phyloP scores from a whole-genome alignment of 2,113 vertebrate species.

The Siphamia tubifer region DNA sequence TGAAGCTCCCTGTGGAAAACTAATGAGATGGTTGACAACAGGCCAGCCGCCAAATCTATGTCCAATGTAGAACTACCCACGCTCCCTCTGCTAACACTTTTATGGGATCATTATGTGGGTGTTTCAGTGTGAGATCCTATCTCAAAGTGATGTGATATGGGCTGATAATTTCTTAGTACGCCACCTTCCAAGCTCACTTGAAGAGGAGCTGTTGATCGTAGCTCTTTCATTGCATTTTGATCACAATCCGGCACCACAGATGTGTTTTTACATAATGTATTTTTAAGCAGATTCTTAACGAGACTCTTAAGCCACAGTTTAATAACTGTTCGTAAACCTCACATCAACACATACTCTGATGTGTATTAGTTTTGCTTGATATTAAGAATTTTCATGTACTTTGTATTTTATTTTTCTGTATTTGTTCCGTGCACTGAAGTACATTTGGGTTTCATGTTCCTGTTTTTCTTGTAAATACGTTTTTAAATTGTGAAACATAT shows the following conservation, averaged over 20 bases:
- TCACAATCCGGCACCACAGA: neutral
- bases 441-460: no score
- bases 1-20: slow-evolving; percentile 35
- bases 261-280: neutral
- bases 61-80: slow-evolving; percentile 65
- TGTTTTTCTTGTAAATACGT: no score
- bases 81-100: slow-evolving; percentile 75
- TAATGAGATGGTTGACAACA: slow-evolving; percentile 46
- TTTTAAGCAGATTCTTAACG: neutral
- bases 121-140: slow-evolving; percentile 62
- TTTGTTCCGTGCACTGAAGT: no score
- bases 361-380: neutral
- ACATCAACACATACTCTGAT: neutral
- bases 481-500: no score
- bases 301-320: neutral
- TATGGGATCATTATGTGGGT: slow-evolving; percentile 69
- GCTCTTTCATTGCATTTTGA: slow-evolving; percentile 10
- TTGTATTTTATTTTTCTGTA: no score
- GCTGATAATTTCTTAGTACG: slow-evolving; percentile 58
- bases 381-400: no score
- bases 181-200: slow-evolving; percentile 26
- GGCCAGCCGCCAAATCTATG: slow-evolving; percentile 58
- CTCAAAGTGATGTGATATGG: slow-evolving; percentile 57
- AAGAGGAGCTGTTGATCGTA: slow-evolving; percentile 17
- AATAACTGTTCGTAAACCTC: neutral